phyloP scores from a whole-genome alignment of 1,140 invertebrate genomes.

The Branchinecta lynchi region DNA sequence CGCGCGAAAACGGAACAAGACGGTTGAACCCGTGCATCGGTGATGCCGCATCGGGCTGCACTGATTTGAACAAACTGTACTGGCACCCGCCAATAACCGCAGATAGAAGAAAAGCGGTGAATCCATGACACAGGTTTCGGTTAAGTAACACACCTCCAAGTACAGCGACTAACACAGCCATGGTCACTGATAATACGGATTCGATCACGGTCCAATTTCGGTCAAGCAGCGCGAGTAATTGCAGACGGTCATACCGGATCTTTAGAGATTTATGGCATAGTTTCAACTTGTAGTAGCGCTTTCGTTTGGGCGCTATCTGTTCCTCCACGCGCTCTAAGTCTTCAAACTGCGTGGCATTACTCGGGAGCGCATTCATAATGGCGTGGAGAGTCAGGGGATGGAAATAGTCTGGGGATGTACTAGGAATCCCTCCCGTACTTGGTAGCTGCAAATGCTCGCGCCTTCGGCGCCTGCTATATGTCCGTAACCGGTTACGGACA shows the following conservation, averaged over 20 bases:
- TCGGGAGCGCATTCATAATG: slow-evolving; percentile 1
- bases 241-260: slow-evolving; percentile 75
- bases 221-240: slow-evolving; percentile 80
- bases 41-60: slow-evolving; percentile 94
- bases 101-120: slow-evolving; percentile 87
- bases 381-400: background rate
- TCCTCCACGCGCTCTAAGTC: slow-evolving; percentile 18
- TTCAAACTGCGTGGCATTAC: slow-evolving; percentile 19
- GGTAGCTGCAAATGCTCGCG: background rate
- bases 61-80: slow-evolving; percentile 94
- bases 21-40: slow-evolving; percentile 96
- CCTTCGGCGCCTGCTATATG: background rate
- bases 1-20: slow-evolving; percentile 76
- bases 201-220: slow-evolving; percentile 72
- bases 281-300: slow-evolving; percentile 73
- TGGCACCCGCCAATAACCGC: slow-evolving; percentile 92
- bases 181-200: slow-evolving; percentile 60
- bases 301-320: slow-evolving; percentile 35
- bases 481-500: background rate
- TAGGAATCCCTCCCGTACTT: background rate
- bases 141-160: slow-evolving; percentile 69
- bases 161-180: slow-evolving; percentile 71
- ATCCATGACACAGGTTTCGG: slow-evolving; percentile 72
- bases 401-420: background rate
- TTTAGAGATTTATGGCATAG: slow-evolving; percentile 44